Evolutionary conservation across 1,140 invertebrate species (phyloP).

Genomic region (Drosophila mojavensis): DNA sequence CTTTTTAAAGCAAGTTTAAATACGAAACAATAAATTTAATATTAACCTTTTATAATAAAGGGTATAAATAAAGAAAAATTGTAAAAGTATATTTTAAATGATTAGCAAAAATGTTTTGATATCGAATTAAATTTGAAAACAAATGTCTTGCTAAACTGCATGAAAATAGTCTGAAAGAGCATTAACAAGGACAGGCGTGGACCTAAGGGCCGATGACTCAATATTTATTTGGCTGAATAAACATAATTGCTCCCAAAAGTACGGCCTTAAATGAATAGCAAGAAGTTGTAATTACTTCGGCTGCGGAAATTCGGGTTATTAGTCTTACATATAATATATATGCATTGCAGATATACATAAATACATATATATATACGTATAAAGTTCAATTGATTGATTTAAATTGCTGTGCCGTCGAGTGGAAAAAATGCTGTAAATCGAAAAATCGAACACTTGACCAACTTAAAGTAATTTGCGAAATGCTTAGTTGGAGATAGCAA

Average conservation of each 20-base stretch:
- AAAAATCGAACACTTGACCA: neutral
- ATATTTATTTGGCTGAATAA: conserved; percentile 6
- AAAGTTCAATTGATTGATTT: neutral
- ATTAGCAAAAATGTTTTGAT: neutral
- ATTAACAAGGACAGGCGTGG: neutral
- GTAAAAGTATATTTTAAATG: neutral
- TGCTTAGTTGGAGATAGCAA: conserved; percentile 24
- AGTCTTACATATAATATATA: neutral
- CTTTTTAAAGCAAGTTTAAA: too few relatives aligned
- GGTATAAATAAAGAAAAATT: too few relatives aligned
- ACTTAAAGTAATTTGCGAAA: conserved; percentile 32
- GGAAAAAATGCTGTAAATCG: conserved; percentile 6
- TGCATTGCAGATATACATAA: too few relatives aligned
- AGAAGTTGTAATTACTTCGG: conserved; percentile 26
- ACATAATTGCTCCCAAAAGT: conserved; percentile 20
- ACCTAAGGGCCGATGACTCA: neutral
- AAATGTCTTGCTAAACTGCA: neutral
- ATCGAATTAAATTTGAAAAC: neutral
- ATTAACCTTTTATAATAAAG: too few relatives aligned
- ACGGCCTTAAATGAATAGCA: conserved; percentile 3
- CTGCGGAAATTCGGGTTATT: conserved; percentile 14
- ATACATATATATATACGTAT: neutral
- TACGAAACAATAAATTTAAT: too few relatives aligned
- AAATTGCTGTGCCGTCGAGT: conserved; percentile 19
- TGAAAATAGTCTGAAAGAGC: neutral